A percentile compares a stretch with the other conserved stretches of the same genome.
phyloP scores from a whole-genome alignment of 2,113 vertebrate species.

The Azemiops feae region DNA sequence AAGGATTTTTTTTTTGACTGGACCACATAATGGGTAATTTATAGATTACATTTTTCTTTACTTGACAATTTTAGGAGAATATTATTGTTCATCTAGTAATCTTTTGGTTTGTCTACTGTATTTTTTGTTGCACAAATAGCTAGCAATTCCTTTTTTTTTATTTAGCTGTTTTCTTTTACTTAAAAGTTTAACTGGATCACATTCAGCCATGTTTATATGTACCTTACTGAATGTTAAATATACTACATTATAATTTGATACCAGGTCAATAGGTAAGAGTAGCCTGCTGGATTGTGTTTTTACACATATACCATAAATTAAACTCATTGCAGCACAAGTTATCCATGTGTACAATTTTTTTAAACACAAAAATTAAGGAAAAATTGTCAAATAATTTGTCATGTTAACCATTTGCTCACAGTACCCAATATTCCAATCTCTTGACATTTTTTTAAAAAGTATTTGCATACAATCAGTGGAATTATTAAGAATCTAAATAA shows the following conservation, averaged over 20 bases:
- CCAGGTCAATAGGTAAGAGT: slow-evolving; percentile 3
- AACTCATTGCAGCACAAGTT: slow-evolving; percentile 34
- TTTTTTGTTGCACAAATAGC: slow-evolving; percentile 5
- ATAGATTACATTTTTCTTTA: not conserved
- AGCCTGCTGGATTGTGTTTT: not conserved
- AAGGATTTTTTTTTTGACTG: not conserved
- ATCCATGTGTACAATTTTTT: slow-evolving; percentile 52
- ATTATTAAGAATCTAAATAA: slow-evolving; percentile 75
- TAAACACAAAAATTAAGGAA: slow-evolving; percentile 55
- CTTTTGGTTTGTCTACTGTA: slow-evolving; percentile 8
- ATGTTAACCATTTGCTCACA: slow-evolving; percentile 24
- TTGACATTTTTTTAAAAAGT: slow-evolving; percentile 38
- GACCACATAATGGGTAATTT: not conserved
- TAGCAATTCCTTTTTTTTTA: slow-evolving; percentile 1
- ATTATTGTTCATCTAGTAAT: not conserved
- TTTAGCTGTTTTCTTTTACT: slow-evolving; percentile 1
- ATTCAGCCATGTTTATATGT: slow-evolving; percentile 7
- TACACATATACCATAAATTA: slow-evolving; percentile 6
- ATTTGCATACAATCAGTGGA: slow-evolving; percentile 65
- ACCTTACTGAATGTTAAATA: not conserved
- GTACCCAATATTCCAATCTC: slow-evolving; percentile 61
- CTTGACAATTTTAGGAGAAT: not conserved
- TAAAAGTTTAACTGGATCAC: slow-evolving; percentile 11
- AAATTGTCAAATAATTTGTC: slow-evolving; percentile 40
- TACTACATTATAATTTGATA: slow-evolving; percentile 20